These are phyloP conservation scores for Zhuqinia jingwanae DNA, from an alignment of 2,888 invertebrate genomes.

Conservation along the genomic window DNA sequence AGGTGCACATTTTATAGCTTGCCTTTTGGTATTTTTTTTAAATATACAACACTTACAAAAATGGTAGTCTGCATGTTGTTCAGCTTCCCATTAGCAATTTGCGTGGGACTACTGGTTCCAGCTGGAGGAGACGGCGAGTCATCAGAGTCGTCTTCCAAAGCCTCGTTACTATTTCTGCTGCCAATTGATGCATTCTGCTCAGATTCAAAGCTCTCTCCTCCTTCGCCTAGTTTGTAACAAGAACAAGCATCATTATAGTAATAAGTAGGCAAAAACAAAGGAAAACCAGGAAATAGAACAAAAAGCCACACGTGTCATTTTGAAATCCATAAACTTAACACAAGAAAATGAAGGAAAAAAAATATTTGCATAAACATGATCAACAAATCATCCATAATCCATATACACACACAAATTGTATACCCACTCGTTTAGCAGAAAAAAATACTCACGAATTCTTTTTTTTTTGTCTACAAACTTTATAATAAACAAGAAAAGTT, in stretches of 20 bases:
- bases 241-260: too few relatives aligned
- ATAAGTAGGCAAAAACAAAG: slow-evolving; percentile 8
- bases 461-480: slow-evolving; percentile 10
- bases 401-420: slow-evolving; percentile 33
- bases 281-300: slow-evolving; percentile 21
- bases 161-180: slow-evolving; percentile 78
- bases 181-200: slow-evolving; percentile 78
- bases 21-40: neutral
- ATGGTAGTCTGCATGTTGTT: slow-evolving; percentile 71
- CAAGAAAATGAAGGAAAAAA: neutral
- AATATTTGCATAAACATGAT: neutral
- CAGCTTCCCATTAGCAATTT: slow-evolving; percentile 75
- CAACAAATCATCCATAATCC: neutral
- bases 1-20: neutral
- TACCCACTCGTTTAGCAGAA: too few relatives aligned
- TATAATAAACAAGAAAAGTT: neutral
- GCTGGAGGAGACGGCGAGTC: slow-evolving; percentile 78
- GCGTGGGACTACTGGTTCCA: slow-evolving; percentile 71
- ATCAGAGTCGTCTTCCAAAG: slow-evolving; percentile 78
- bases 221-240: slow-evolving; percentile 72
- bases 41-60: slow-evolving; percentile 62
- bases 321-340: neutral
- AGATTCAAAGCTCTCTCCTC: slow-evolving; percentile 77
- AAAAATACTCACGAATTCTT: too few relatives aligned
- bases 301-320: slow-evolving; percentile 7